Evolutionary conservation across 2,797 vertebrate genomes (phyloP).

Genomic region (Protosalanx chinensis): DNA sequence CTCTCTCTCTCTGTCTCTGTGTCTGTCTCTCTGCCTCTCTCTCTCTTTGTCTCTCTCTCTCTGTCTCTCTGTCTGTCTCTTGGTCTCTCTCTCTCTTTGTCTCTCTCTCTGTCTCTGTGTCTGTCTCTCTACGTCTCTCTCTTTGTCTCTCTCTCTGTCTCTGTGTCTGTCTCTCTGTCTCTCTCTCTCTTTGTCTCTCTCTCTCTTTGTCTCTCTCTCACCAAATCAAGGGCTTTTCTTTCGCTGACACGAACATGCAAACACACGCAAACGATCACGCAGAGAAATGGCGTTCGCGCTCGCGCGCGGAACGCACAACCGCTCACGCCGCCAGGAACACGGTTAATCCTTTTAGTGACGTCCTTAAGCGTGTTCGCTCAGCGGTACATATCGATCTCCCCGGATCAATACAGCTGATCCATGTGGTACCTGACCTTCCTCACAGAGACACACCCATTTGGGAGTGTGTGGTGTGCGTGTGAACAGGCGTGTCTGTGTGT

Average conservation of each 20-base stretch:
- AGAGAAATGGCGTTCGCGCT: not conserved
- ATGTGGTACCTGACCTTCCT: not conserved
- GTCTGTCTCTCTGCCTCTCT: no score
- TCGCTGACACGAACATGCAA: constrained; percentile 15
- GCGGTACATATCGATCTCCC: constrained; percentile 1
- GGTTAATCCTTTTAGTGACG: not conserved
- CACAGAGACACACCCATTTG: constrained; percentile 27
- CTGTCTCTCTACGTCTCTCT: no score
- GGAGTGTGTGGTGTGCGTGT: no score
- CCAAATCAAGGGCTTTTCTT: not conserved
- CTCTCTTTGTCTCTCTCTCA: constrained; percentile 14
- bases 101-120: no score
- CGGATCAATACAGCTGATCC: constrained; percentile 6
- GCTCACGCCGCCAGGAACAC: constrained; percentile 2
- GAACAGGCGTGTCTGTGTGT: not conserved
- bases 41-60: no score
- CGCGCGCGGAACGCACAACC: constrained; percentile 5
- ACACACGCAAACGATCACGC: constrained; percentile 13
- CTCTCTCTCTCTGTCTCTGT: no score
- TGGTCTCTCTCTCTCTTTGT: no score
- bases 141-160: no score
- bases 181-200: no score
- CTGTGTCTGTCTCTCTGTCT: no score
- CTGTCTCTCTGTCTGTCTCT: no score
- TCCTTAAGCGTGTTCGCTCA: constrained; percentile 3